Evolutionary conservation across 2,888 invertebrate species (phyloP).

Genomic region (Microplitis manilae): DNA sequence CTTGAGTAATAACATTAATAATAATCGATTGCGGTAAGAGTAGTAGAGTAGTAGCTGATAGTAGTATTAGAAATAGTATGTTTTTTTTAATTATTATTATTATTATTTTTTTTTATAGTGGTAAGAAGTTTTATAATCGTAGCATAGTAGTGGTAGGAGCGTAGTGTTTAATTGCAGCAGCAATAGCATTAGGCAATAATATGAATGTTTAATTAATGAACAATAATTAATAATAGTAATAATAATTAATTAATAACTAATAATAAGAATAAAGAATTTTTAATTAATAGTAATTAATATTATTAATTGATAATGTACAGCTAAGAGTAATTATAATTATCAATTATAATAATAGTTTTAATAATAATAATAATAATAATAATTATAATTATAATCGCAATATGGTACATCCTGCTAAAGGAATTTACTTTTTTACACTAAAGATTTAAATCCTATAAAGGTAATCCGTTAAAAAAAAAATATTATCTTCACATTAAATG

Average conservation of each 20-base stretch:
- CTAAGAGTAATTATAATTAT: constrained; percentile 55
- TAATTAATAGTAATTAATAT: constrained; percentile 61
- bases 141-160: constrained; percentile 50
- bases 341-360: constrained; percentile 49
- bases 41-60: constrained; percentile 51
- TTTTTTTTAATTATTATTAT: background rate
- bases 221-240: constrained; percentile 40
- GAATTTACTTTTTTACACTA: constrained; percentile 68
- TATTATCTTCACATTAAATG: constrained; percentile 35
- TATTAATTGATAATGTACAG: constrained; percentile 65
- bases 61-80: constrained; percentile 46
- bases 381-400: constrained; percentile 57
- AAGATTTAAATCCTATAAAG: constrained; percentile 63
- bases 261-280: constrained; percentile 56
- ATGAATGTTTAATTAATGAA: constrained; percentile 46
- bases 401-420: constrained; percentile 69
- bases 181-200: constrained; percentile 36
- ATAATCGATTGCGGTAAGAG: constrained; percentile 63
- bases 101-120: constrained; percentile 48
- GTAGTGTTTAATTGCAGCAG: constrained; percentile 41
- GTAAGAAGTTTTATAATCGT: constrained; percentile 48
- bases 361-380: constrained; percentile 58
- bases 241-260: constrained; percentile 47
- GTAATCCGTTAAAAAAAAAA: constrained; percentile 53
- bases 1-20: constrained; percentile 64